phyloP scores from a whole-genome alignment of 2,113 vertebrate genomes.

The Burhinus oedicnemus region DNA sequence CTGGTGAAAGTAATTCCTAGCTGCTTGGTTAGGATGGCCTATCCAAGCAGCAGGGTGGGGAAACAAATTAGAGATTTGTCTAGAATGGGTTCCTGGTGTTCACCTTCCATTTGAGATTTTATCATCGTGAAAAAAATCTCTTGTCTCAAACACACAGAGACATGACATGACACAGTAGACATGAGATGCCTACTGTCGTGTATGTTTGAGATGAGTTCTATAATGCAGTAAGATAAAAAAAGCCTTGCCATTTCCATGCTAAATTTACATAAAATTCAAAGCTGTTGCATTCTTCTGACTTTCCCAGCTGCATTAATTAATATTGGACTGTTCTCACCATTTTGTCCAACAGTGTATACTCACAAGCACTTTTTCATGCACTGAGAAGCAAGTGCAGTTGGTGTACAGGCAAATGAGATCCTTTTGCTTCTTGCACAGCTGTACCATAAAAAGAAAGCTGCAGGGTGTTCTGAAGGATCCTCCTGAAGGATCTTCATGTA shows the following conservation, averaged over 20 bases:
- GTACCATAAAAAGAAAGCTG: slow-evolving; percentile 24
- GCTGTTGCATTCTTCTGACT: neutral
- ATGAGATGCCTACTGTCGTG: neutral
- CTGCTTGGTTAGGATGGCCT: too few relatives aligned
- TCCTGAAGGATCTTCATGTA: slow-evolving; percentile 31
- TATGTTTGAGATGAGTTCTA: neutral
- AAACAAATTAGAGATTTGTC: neutral
- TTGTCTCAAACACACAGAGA: neutral
- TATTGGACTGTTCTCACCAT: neutral
- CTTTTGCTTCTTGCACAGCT: slow-evolving; percentile 42
- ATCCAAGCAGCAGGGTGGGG: too few relatives aligned
- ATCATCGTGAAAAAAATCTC: neutral
- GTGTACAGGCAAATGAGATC: neutral
- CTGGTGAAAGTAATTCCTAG: too few relatives aligned
- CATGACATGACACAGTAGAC: too few relatives aligned
- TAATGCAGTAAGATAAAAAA: neutral
- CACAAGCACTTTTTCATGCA: neutral
- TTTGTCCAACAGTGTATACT: neutral
- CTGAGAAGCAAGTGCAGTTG: neutral
- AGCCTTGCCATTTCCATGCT: neutral
- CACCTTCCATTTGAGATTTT: neutral
- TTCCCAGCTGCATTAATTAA: neutral
- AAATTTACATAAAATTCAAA: neutral
- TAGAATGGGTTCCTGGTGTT: neutral
- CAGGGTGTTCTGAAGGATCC: neutral